A percentile compares a stretch with the other conserved stretches of the same genome.
Conservation (phyloP, 2,797 vertebrate species). For the Tragopan temminckii region DNA sequence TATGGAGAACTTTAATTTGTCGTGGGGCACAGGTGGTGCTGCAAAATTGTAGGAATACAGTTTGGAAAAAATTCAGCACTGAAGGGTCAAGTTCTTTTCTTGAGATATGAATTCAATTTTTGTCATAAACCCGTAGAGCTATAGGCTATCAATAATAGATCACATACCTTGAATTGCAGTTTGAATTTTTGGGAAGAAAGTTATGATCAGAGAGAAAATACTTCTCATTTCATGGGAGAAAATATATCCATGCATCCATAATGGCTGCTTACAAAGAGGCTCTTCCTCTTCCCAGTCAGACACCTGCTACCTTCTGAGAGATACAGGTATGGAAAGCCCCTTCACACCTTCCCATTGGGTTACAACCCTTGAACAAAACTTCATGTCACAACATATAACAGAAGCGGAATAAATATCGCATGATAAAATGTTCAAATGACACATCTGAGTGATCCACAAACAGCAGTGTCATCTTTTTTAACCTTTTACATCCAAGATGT, state of each 20-base stretch:
- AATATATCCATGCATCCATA: neutral
- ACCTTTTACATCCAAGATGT: neutral
- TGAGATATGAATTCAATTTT: neutral
- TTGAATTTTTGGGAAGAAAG: neutral
- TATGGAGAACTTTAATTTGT: neutral
- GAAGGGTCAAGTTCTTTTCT: neutral
- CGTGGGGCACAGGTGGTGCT: neutral
- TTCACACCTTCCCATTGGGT: neutral
- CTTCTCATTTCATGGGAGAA: neutral
- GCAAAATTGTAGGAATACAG: neutral
- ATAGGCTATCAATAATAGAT: neutral
- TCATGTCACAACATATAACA: neutral
- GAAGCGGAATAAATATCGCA: neutral
- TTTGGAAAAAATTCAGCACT: neutral
- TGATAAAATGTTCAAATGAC: neutral
- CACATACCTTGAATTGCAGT: neutral
- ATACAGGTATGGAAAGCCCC: neutral
- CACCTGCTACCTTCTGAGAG: neutral
- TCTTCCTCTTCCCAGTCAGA: neutral
- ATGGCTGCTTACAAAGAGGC: neutral
- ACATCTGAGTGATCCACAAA: neutral
- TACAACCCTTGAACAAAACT: neutral
- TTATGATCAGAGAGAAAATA: neutral
- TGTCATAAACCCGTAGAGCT: neutral
- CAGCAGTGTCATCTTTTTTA: neutral